Base-by-base conservation (phyloP, 2,888 invertebrate genomes). In the Microctonus brassicae region DNA sequence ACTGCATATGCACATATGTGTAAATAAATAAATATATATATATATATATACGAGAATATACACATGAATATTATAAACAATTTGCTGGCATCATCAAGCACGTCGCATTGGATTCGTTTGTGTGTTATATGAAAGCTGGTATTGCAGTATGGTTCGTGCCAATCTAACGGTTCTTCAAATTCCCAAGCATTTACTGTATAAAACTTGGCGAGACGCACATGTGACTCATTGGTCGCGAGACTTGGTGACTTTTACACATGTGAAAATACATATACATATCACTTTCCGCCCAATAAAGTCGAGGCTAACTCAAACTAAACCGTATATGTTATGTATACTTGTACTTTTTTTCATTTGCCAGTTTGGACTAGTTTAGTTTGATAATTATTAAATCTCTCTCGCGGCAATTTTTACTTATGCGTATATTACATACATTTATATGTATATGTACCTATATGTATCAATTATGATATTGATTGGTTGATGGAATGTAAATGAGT, bases 151-250 rank as follows among this genome's bases (percentile, higher is more conserved):
- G 22, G 11, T 55, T 22, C n/a, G 55, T 24, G 55, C 55, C 55
- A 55, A 55, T 55, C 55, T 55, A 55, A 55, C 55, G 55, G 55
- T 55, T 55, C 55, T 55, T 55, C 26, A 55, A 55, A 55, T 55
- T 55, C 26, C 26, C 55, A 55, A 55, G 55, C 26, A 26, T 47
- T 55, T 6, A 55, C 13, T 60, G 11, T 60, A 42, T 6, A 24
- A n/a, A 33, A 62, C 36, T 22, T 62, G 39, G 39, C 24, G 39
- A 62, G 62, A 62, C 34, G 36, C n/a, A 60, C 24, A 20, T 39
- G 22, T 34, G 60, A 62, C 20, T 62, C 62, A 62, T 11, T 62
- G 36, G 24, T 47, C 47, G 47, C 39, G 24, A 62, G 39, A 39
- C 42, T 62, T 62, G 62, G 62, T 42, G 42, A 62, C 62, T 62